Percentiles rank a stretch among this genome's conserved stretches.
These are phyloP conservation scores for Tortricodes alternella DNA, from an alignment of 2,888 invertebrate genomes.

Conservation along the genomic window DNA sequence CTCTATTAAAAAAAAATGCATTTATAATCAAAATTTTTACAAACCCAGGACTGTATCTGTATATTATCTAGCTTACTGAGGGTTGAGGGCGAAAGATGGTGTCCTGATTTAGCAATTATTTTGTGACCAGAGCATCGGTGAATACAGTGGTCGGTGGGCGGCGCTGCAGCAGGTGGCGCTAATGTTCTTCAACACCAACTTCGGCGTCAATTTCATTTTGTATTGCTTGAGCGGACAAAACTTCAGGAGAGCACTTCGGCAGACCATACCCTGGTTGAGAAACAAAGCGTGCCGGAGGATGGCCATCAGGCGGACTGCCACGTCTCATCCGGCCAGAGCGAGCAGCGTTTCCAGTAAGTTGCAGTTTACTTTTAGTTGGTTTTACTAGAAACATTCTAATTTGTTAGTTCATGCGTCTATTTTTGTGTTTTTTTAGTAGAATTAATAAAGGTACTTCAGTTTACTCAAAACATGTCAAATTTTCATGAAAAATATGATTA, in stretches of 20 bases:
- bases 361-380: background rate
- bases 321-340: constrained; percentile 39
- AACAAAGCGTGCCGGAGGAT: constrained; percentile 34
- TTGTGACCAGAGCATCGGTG: constrained; percentile 45
- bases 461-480: no score
- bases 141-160: constrained; percentile 70
- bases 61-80: no score
- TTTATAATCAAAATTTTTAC: no score
- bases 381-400: background rate
- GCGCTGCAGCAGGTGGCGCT: constrained; percentile 85
- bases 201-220: constrained; percentile 91
- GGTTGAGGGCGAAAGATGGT: no score
- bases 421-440: no score
- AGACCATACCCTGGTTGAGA: constrained; percentile 50
- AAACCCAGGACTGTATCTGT: no score
- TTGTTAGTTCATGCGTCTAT: background rate
- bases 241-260: constrained; percentile 84
- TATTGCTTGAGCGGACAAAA: constrained; percentile 92
- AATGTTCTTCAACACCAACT: constrained; percentile 90
- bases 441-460: no score
- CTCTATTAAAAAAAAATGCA: no score
- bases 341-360: constrained; percentile 57
- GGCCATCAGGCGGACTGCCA: constrained; percentile 33
- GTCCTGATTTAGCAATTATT: background rate
- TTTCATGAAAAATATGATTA: no score